Percentiles rank a stretch among this genome's conserved stretches.
Evolutionary conservation across 2,888 invertebrate genomes (phyloP).

Genomic region (Drosophila algonquin): DNA sequence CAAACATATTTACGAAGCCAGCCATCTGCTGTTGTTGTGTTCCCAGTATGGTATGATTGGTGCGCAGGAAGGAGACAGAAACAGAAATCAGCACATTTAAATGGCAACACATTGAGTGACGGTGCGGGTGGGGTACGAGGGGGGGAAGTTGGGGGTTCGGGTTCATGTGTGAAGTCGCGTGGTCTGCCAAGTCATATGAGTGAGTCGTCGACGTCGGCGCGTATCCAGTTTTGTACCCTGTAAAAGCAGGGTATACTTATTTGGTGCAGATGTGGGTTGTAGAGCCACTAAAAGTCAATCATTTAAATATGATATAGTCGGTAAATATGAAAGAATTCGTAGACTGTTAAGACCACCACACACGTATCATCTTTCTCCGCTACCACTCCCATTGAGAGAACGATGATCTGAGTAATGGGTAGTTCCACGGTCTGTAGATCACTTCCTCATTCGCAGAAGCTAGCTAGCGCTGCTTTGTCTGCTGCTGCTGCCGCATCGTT

Average conservation of each 20-base stretch:
- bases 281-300: too few relatives aligned
- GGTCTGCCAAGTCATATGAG: conserved; percentile 78
- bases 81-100: conserved; percentile 64
- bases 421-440: not conserved
- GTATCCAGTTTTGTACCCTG: conserved; percentile 41
- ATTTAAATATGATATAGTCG: too few relatives aligned
- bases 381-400: not conserved
- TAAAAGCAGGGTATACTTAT: not conserved
- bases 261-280: not conserved
- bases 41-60: conserved; percentile 2
- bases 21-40: not conserved
- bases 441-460: conserved; percentile 16
- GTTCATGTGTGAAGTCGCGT: conserved; percentile 75
- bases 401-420: not conserved
- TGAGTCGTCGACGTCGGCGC: conserved; percentile 57
- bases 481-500: conserved; percentile 25
- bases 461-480: conserved; percentile 29
- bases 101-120: conserved; percentile 49
- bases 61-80: conserved; percentile 11
- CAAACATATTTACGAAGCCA: conserved; percentile 4
- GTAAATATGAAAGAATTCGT: too few relatives aligned
- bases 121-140: conserved; percentile 25
- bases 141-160: conserved; percentile 32
- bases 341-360: too few relatives aligned
- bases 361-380: not conserved